Percentiles rank a stretch among this genome's conserved stretches.
Evolutionary conservation across 2,888 invertebrate genomes (phyloP).

Genomic region (Cepaea hortensis): DNA sequence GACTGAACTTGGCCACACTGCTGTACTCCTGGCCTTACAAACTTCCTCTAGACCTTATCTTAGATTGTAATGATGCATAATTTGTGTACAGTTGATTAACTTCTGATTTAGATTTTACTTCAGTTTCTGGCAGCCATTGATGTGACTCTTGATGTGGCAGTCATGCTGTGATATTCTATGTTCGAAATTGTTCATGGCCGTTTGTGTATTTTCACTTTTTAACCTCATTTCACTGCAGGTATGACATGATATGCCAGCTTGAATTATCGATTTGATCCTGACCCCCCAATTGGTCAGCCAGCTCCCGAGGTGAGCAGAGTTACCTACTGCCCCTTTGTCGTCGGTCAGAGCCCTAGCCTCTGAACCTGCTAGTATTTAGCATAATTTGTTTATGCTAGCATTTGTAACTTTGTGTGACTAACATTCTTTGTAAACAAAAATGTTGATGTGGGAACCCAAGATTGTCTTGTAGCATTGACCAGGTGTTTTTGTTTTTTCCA

Average conservation of each 20-base stretch:
- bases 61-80: too few species aligned
- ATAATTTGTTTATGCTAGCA: slow-evolving; percentile 2
- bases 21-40: too few species aligned
- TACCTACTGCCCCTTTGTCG: not conserved
- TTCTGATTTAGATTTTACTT: too few species aligned
- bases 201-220: not conserved
- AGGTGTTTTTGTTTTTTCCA: not conserved
- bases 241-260: not conserved
- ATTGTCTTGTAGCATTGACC: not conserved
- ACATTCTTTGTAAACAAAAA: not conserved
- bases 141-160: too few species aligned
- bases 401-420: slow-evolving; percentile 11
- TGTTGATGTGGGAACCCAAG: slow-evolving; percentile 1
- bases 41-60: too few species aligned
- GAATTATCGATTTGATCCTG: slow-evolving; percentile 6
- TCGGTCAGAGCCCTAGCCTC: not conserved
- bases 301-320: slow-evolving; percentile 19
- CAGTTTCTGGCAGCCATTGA: too few species aligned
- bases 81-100: too few species aligned
- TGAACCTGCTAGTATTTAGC: slow-evolving; percentile 15
- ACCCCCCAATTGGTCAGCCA: not conserved
- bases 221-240: not conserved
- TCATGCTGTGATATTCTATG: too few species aligned
- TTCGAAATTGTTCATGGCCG: too few species aligned
- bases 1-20: too few species aligned